Conservation (phyloP, 2,888 invertebrate species). For the Pachymerium ferrugineum region DNA sequence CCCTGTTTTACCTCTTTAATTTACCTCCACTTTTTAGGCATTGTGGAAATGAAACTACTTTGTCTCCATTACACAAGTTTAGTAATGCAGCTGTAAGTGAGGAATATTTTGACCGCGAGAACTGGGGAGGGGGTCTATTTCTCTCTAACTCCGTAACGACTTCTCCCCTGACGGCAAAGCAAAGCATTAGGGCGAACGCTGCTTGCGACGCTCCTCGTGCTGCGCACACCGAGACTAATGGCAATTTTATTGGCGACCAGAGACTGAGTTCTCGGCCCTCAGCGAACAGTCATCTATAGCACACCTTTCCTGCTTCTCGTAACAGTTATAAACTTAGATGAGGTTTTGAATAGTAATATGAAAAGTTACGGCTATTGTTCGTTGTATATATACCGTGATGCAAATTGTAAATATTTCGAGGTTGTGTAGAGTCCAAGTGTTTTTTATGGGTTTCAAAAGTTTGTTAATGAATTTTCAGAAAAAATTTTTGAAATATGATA, state of each 20-base stretch:
- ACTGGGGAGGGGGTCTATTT: not conserved
- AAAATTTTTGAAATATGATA: too few relatives aligned
- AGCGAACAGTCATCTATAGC: not conserved
- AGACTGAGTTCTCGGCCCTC: not conserved
- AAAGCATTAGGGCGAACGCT: not conserved
- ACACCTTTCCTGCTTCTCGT: too few relatives aligned
- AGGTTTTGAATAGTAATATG: not conserved
- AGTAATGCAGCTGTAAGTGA: not conserved
- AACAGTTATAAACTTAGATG: not conserved
- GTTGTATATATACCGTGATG: too few relatives aligned
- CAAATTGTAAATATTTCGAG: too few relatives aligned
- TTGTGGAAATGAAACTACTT: not conserved
- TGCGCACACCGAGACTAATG: not conserved
- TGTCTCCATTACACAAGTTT: not conserved
- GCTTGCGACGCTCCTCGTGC: not conserved
- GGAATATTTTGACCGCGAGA: not conserved
- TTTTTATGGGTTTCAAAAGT: too few relatives aligned
- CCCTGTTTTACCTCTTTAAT: too few relatives aligned
- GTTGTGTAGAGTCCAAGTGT: too few relatives aligned
- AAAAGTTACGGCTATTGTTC: not conserved
- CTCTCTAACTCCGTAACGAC: not conserved
- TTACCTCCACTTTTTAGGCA: too few relatives aligned
- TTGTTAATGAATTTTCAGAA: too few relatives aligned
- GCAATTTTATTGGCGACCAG: not conserved
- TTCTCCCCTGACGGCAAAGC: not conserved